Conservation (phyloP, 2,888 invertebrate species). For the Dugesia japonica region DNA sequence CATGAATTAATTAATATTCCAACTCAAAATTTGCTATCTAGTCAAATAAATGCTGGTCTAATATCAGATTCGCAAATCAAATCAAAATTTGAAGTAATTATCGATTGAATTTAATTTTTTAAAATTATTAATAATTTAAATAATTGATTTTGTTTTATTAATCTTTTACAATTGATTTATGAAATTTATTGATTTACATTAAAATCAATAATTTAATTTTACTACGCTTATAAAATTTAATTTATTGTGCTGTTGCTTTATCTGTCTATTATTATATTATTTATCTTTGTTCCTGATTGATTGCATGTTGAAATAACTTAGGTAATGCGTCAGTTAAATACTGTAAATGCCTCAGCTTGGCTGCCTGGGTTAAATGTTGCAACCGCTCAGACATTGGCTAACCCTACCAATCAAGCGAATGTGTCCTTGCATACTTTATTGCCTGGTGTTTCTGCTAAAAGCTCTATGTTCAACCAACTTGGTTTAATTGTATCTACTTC, state of each 20-base stretch:
- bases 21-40: neutral
- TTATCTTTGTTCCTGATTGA: neutral
- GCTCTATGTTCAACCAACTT: conserved; percentile 12
- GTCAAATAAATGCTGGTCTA: neutral
- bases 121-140: neutral
- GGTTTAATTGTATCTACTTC: conserved; percentile 13
- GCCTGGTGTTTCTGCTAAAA: conserved; percentile 16
- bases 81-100: neutral
- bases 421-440: conserved; percentile 15
- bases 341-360: conserved; percentile 16
- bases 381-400: conserved; percentile 3
- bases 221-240: neutral
- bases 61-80: conserved; percentile 1
- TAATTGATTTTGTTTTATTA: neutral
- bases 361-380: conserved; percentile 16
- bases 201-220: neutral
- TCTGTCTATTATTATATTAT: neutral
- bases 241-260: conserved; percentile 8
- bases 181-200: neutral
- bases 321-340: conserved; percentile 11
- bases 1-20: neutral
- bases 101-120: neutral
- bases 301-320: conserved; percentile 20
- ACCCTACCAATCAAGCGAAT: conserved; percentile 13
- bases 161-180: neutral